Base-by-base conservation (phyloP, 2,888 invertebrate genomes). In the Chrysina gloriosa region DNA sequence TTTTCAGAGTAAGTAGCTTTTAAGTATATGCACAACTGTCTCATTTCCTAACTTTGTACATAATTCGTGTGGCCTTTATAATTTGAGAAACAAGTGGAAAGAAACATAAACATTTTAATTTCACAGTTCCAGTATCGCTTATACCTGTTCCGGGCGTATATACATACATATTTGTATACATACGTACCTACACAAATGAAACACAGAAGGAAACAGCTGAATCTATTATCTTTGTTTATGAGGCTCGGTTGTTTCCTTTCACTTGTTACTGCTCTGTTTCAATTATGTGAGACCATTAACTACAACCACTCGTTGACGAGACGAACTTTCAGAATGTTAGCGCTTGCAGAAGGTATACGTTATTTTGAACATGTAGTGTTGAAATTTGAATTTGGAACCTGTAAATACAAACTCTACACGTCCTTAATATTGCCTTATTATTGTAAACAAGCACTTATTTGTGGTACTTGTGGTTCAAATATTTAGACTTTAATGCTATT, bases 201-300 rank as follows among this genome's bases (percentile, higher is more conserved):
- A 52, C 16, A 31, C 47, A 31, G 58, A 23, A 39, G 21, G 39
- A 39, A 58, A 39, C 58, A 58, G 27, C 11, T 50, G 29, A 27
- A 58, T 58, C 39, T 58, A 58, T 58, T 58, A 58, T 58, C 58
- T 58, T 58, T 39, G 58, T 58, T 58, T 58, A 25, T 58, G 36
- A 36, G 25, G 36, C 42, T 58, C 58, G 25, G 39, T 58, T 58
- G 36, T 58, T 58, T 52, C 52, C 52, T 52, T 52, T 52, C 52
- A 52, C 52, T 52, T 52, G 34, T 52, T 52, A 52, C 52, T 31
- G 52, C 31, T 52, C 31, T 52, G 52, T 52, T 52, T 52, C 52
- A 52, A 52, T 52, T 52, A 52, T 31, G 31, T 52, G 52, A 34
- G 52, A 31, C 52, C 31, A 52, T 52, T 52, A 52, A 52, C 29